Evolutionary conservation across 2,797 vertebrate species (phyloP).

Genomic region (Vipera ursinii): DNA sequence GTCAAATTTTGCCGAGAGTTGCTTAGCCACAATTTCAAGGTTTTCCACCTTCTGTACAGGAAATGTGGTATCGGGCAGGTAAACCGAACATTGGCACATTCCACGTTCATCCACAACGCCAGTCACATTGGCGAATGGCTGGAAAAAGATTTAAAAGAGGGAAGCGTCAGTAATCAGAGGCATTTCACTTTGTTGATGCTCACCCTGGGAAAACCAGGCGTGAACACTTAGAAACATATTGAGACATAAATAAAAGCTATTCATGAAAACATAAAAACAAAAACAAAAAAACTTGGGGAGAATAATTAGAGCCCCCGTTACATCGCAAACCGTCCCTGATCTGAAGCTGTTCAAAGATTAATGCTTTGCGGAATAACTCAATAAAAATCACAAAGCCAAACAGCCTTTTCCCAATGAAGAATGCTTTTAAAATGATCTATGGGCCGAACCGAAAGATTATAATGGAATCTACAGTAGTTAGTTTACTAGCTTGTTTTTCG

Average conservation of each 20-base stretch:
- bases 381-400: not conserved
- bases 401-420: not conserved
- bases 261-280: not conserved
- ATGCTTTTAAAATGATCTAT: not conserved
- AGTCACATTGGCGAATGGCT: conserved; percentile 74
- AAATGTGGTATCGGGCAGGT: conserved; percentile 79
- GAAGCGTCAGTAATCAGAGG: conserved; percentile 12
- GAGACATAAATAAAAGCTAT: not conserved
- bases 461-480: not conserved
- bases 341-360: not conserved
- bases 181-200: not conserved
- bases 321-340: not conserved
- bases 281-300: not conserved
- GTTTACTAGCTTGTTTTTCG: not conserved
- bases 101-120: conserved; percentile 73
- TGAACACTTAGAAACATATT: not conserved
- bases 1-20: conserved; percentile 61
- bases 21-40: conserved; percentile 59
- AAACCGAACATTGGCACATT: conserved; percentile 80
- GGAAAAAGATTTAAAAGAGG: conserved; percentile 47
- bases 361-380: not conserved
- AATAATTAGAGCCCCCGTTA: too few species aligned
- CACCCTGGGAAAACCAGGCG: too few species aligned
- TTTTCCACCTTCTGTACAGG: conserved; percentile 77
- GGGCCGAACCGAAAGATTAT: not conserved